Evolutionary conservation across 2,113 vertebrate species (phyloP), one percentile per base, ranked within the genome.

Genomic region (Marmota flaviventris): DNA sequence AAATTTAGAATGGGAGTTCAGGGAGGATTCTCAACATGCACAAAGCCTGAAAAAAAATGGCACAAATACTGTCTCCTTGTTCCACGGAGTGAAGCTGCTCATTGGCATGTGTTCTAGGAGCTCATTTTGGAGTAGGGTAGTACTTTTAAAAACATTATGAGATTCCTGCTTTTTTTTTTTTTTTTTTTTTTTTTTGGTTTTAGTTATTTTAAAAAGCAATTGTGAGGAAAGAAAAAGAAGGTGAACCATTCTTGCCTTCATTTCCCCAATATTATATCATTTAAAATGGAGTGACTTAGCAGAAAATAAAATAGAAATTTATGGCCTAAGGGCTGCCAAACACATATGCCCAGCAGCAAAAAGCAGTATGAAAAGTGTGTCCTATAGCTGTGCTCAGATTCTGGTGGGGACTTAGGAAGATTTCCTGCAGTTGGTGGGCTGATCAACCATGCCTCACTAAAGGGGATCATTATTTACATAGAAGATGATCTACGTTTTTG

Each of bases 141-240:
- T 61, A 76, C 45, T 90, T 91, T 83, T n/a, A 84, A 94, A 91
- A 51, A 70, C 12, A 51, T 8, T 65, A 34, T 81, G 11, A 34
- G 4, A 96, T 76, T 77, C 32, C 56, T 51, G 37, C 22, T 67
- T 1, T 58, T 75, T 63, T 75, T 76, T 1, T 58, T 75, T n/a
- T n/a, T 67, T 1, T 58, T 75, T 63, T 75, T 76, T 56, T 79
- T 58, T 76, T 63, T 79, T 76, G 27, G 39, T 93, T 79, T 85
- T 67, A 70, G 11, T 83, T 94, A 11, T 90, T 63, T 81, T 87
- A 95, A 34, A 82, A 95, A 91, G 67, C n/a, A 93, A 95, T 48
- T 76, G 20, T 65, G 82, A 70, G 63, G 48, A 91, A 83, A 85
- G 48, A 65, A 29, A 75, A 51, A 48, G 3, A 53, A 27, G 82